Evolutionary conservation across 2,888 invertebrate genomes (phyloP).

Genomic region (Xylota sylvarum): DNA sequence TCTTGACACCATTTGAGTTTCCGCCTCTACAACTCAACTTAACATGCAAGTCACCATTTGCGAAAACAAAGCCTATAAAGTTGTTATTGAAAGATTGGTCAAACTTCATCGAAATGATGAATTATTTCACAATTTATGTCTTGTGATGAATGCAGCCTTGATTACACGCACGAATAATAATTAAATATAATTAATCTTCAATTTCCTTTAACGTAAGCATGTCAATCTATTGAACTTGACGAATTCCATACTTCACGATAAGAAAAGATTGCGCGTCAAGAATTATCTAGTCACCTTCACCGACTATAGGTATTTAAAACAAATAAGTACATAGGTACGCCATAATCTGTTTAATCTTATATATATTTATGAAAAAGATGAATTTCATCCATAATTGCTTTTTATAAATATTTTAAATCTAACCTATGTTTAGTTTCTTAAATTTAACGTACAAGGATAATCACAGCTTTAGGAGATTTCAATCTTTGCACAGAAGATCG

Average conservation of each 20-base stretch:
- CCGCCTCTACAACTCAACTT: no score
- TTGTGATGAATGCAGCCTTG: conserved; percentile 12
- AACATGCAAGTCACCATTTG: no score
- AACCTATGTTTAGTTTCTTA: conserved; percentile 34
- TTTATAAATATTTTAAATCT: conserved; percentile 49
- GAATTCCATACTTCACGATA: background rate
- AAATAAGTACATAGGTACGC: no score
- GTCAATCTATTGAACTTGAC: background rate
- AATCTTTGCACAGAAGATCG: conserved; percentile 52
- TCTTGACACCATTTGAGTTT: no score
- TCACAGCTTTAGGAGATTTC: conserved; percentile 73
- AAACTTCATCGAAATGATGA: conserved; percentile 20
- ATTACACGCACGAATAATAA: background rate
- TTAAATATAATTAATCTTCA: conserved; percentile 3
- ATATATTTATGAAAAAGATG: conserved; percentile 52
- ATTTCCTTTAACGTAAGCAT: conserved; percentile 1
- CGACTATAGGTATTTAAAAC: background rate
- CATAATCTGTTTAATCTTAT: conserved; percentile 5
- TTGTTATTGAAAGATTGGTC: background rate
- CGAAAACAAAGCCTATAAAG: no score
- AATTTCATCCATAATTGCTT: conserved; percentile 63
- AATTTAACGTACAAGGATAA: conserved; percentile 51
- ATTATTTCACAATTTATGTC: conserved; percentile 6
- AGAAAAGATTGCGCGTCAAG: background rate
- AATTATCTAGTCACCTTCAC: conserved; percentile 9